Base-by-base conservation (phyloP, 2,888 invertebrate species). In the Aspidiotus rigidus region DNA sequence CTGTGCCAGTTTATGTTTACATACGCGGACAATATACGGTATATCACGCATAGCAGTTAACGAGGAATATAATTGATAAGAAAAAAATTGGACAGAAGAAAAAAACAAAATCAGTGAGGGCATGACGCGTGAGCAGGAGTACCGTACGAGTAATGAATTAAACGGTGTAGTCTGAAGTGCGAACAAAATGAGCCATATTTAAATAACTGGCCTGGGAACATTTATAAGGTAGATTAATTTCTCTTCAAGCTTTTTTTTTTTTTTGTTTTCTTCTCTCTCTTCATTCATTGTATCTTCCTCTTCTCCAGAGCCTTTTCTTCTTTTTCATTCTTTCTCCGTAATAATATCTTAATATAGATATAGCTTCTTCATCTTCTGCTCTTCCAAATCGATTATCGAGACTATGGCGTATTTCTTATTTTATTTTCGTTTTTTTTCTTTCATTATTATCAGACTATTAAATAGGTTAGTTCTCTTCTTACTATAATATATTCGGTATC, bases 221-320 rank as follows among this genome's bases (percentile, higher is more conserved):
- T 66, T 66, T 66, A 66, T 59, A 66, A 66, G 66, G 66, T 66
- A 66, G 57, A 66, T 66, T 66, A 66, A 66, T 66, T 66, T 66
- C 59, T 66, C 56, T 56, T 54, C 56, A 54, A 40, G 41, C 64
- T 28, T 28, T 28, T 28, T 28, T 28, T 28, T 28, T 5, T 28
- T 28, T 5, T 28, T 5, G 1, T 28, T 5, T 5, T 28, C 5
- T 5, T 28, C 28, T 28, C 28, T 28, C 28, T 41, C 15, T 17
- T 41, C 15, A 15, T 44, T 13, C 11, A 28, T 62, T 62, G 28
- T 44, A 41, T 44, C 53, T 53, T 53, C 13, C 53, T 53, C 6
- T 5, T 53, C 53, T 53, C 13, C 53, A n/a, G 13, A 13, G n/a
- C 53, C 42, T 16, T 49, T 17, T 62, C 49, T 56, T 56, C 17